Evolutionary conservation across 2,113 vertebrate species (phyloP).

Genomic region (Laticauda laticaudata): DNA sequence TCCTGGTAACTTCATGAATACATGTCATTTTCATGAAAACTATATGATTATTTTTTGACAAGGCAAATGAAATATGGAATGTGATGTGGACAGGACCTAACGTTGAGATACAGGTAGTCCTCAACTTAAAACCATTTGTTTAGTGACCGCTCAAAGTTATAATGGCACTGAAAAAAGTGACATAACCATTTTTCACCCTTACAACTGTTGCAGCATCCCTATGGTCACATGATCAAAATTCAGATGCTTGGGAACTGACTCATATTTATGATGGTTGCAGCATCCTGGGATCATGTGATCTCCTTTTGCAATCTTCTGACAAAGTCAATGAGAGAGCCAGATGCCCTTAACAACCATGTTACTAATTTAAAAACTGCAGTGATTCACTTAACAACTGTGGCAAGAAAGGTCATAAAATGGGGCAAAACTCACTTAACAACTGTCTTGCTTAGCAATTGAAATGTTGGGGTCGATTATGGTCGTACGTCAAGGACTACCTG

Average conservation of each 20-base stretch:
- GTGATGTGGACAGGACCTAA: not conserved
- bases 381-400: not conserved
- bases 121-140: not conserved
- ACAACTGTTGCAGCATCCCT: not conserved
- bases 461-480: not conserved
- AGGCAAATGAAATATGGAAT: not conserved
- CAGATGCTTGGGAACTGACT: not conserved
- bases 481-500: not conserved
- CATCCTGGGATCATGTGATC: not conserved
- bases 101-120: not conserved
- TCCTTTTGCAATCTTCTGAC: not conserved
- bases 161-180: not conserved
- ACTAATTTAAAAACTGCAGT: not conserved
- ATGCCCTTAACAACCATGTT: not conserved
- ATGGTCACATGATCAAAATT: not conserved
- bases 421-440: not conserved
- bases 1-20: not conserved
- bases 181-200: not conserved
- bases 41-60: not conserved
- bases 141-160: not conserved
- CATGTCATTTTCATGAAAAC: not conserved
- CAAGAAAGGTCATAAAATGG: not conserved
- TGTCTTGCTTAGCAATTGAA: not conserved
- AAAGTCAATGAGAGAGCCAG: not conserved
- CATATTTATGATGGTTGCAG: not conserved